Base-by-base conservation (phyloP, 1,140 invertebrate genomes). In the Tribolium madens region DNA sequence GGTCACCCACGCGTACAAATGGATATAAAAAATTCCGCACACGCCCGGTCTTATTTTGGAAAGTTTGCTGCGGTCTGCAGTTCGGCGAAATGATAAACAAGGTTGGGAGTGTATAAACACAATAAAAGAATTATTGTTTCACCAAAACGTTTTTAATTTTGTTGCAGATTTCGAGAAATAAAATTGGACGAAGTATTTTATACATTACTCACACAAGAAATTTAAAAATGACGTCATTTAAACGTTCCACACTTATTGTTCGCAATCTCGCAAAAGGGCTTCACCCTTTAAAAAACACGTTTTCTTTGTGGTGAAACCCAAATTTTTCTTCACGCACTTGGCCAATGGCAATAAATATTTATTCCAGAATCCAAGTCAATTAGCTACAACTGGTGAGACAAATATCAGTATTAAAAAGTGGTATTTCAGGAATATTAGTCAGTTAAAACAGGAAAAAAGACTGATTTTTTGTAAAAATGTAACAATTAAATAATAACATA, bases 241-340 rank as follows among this genome's bases (percentile, higher is more conserved):
- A 64, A 64, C 57, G 57, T 31, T 64, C 21, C 26, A 26, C 18
- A 64, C 9, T 64, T 64, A 64, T 64, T 64, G 57, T 50, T 50
- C 6, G 48, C 48, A 50, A 50, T 17, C 4, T 50, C 13, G 13
- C 48, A 17, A 7, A 17, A 50, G 48, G 48, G 48, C 6, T 50
- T 17, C 13, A 15, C 48, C 48, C 48, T 17, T n/a, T 0, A 0
- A 47, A 17, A 14, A 50, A 50, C 48, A 3, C 48, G 48, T 50
- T 50, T 50, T 50, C 48, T 50, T 50, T 50, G 48, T 50, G 12
- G n/a, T 1, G 13, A 50, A 17, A 14, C 48, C 9, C 12, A 14
- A 50, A 13, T 47, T 13, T 10, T n/a, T n/a, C 18, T 21, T 1
- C 18, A 21, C 21, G 21, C 21, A 26, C 21, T 26, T 26, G 21